Percentiles rank a stretch among this genome's conserved stretches.
phyloP scores from a whole-genome alignment of 35 echinoderm and acorn worm species.

The Apostichopus californicus region DNA sequence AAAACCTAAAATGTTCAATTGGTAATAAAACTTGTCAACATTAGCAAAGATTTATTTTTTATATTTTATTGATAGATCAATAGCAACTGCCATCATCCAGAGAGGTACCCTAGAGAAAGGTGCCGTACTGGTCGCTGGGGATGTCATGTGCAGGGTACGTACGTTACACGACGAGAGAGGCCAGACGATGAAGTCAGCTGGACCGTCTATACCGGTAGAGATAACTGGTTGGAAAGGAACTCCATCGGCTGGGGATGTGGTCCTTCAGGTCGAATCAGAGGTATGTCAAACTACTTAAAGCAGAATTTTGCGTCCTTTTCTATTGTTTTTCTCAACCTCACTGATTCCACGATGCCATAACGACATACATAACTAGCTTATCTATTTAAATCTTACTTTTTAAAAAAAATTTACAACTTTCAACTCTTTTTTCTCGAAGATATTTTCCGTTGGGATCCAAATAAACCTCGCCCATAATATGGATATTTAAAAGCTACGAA shows the following conservation, averaged over 20 bases:
- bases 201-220: constrained; percentile 81
- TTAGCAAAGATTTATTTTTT: background rate
- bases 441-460: no score
- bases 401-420: no score
- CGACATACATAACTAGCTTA: no score
- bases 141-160: constrained; percentile 79
- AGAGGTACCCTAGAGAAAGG: constrained; percentile 85
- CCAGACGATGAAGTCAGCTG: constrained; percentile 58
- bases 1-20: no score
- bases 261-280: constrained; percentile 91
- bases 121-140: constrained; percentile 77
- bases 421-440: no score
- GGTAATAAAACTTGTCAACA: no score
- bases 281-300: constrained; percentile 37
- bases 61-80: constrained; percentile 54
- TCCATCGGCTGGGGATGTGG: constrained; percentile 83
- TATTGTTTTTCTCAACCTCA: no score
- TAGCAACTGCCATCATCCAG: constrained; percentile 85
- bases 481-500: no score
- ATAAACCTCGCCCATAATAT: no score
- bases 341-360: no score
- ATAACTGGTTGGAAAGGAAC: constrained; percentile 86
- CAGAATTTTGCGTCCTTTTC: no score
- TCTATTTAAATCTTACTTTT: no score
- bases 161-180: constrained; percentile 71